Evolutionary conservation across 2,888 invertebrate species (phyloP), one percentile per base, ranked within the genome.

Genomic region (Epirrhoe alternata): DNA sequence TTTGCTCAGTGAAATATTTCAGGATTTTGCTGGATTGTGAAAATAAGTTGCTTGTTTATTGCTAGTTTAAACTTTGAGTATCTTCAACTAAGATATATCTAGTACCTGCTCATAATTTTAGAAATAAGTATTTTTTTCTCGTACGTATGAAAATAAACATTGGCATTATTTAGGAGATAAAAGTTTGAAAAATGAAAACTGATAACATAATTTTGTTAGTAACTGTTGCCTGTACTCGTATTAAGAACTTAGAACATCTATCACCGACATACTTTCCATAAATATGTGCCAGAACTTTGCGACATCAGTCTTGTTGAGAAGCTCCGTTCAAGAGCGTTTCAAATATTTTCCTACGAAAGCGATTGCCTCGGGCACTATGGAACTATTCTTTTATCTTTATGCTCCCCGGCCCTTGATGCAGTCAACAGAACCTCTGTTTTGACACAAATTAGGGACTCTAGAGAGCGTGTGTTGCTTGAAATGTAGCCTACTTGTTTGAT

Each of bases 281-380:
- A 62, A 55, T 59, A 59, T 35, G 38, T 31, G 8, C 6, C 16
- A 53, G 53, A 58, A 60, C 51, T 64, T 63, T 24, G 63, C 31
- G 51, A 63, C 66, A 59, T 66, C 57, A 42, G 42, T 62, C 60
- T 64, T 61, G 67, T 68, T 68, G 49, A 53, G 57, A 47, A 51
- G 63, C 55, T 58, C 7, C 12, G 55, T 56, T 67, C 52, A 65
- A 73, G 70, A 60, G 64, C 58, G 47, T 68, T 68, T 66, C 70
- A 73, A 70, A 72, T 73, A 68, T 73, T 73, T 72, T 71, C 58
- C 35, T 54, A 57, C 49, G 14, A 51, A 61, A 59, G 17, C 35
- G 24, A 31, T 53, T 10, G 61, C 61, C 51, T 7, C 42, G 50
- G 61, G 61, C 67, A n/a, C 10, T 35, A 49, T 31, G 53, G 61